phyloP scores from a whole-genome alignment of 2,888 invertebrate genomes.

The Megastigmus dorsalis region DNA sequence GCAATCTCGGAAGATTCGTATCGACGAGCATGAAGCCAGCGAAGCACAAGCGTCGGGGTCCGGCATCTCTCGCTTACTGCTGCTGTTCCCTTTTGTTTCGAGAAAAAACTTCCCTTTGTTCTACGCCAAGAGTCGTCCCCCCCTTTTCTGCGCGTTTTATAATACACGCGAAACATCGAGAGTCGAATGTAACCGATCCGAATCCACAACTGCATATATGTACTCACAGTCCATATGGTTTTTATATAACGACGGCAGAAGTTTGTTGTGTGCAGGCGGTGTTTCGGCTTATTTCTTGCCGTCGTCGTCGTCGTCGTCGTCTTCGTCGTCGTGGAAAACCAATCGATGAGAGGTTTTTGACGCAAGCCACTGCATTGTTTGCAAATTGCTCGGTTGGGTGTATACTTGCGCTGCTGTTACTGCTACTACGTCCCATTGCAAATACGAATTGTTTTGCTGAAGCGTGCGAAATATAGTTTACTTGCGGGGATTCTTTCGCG shows the following conservation, averaged over 20 bases:
- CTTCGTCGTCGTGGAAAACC: slow-evolving; percentile 8
- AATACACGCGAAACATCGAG: slow-evolving; percentile 14
- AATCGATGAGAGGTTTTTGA: slow-evolving; percentile 42
- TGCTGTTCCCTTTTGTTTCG: slow-evolving; percentile 43
- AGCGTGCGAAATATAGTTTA: slow-evolving; percentile 6
- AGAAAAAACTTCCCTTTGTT: slow-evolving; percentile 53
- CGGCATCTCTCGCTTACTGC: neutral
- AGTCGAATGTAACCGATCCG: no score
- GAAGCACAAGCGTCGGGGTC: slow-evolving; percentile 29
- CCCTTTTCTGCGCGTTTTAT: slow-evolving; percentile 10
- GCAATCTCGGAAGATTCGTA: slow-evolving; percentile 57
- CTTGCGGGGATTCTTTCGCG: neutral
- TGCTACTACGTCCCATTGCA: slow-evolving; percentile 4
- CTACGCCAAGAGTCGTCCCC: slow-evolving; percentile 4
- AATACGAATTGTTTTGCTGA: slow-evolving; percentile 21
- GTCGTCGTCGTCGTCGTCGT: no score
- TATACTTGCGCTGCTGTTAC: neutral
- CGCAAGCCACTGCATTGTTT: slow-evolving; percentile 50
- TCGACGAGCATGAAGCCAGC: slow-evolving; percentile 54
- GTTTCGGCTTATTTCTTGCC: no score
- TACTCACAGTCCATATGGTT: slow-evolving; percentile 24
- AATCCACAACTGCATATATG: neutral
- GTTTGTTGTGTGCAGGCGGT: no score
- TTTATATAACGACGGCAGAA: slow-evolving; percentile 53
- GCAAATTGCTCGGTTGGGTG: no score